Base-by-base conservation (phyloP, 2,797 vertebrate species). In the Spheniscus humboldti region DNA sequence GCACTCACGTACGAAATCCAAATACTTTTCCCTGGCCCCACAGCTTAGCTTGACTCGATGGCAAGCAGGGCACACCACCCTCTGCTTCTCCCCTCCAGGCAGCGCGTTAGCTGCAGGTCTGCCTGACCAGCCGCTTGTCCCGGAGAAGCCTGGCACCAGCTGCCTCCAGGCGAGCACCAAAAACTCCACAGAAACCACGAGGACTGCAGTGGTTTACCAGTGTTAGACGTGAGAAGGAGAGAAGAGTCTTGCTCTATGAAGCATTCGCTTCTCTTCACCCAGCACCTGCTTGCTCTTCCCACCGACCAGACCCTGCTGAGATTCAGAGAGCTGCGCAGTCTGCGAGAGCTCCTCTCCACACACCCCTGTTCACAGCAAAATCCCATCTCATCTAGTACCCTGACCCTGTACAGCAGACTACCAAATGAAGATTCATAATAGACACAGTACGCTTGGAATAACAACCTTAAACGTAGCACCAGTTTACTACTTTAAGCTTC, bases 111-210 rank as follows among this genome's bases (percentile, higher is more conserved):
- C 43, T 13, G 45, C 18, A 18, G 52, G 30, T 31, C 45, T 60
- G 48, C 35, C 84, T 1, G 1, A 7, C 8, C 27, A 57, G 64
- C 37, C 1, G 2, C 47, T 47, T 3, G 2, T 24, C 56, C 63
- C 1, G 2, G 55, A 23, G 55, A 17, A 53, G 37, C 39, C 23
- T 3, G 55, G 45, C 72, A 52, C 33, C 0, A 4, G 18, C 47
- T 55, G 84, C 48, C 62, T 50, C 78, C 41, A 60, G 19, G 31
- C 24, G 25, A 73, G 48, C 41, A 56, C 55, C 41, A 12, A 33
- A 16, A 59, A 7, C 60, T 35, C 60, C 35, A n/a, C 13, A 52
- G 33, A 45, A 39, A 27, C 15, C 52, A 64, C 0, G 2, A 43
- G 76, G 3, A 56, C 20, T 3, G 4, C 48, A 45, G 37, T 2